Conservation (phyloP, 2,797 vertebrate genomes). For the Parauchenoglanis ngamensis region DNA sequence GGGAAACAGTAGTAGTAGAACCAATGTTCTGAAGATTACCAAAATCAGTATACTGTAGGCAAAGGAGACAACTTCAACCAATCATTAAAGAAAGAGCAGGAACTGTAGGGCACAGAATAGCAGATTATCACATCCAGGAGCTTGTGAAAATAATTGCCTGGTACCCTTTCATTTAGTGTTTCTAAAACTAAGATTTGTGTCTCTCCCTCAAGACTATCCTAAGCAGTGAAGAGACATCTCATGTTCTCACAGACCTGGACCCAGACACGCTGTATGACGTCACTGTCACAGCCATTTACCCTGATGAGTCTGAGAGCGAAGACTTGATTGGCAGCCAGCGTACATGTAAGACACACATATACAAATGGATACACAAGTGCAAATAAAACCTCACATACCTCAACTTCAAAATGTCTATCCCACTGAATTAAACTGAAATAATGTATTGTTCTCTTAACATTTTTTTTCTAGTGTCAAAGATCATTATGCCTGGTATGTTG, state of each 20-base stretch:
- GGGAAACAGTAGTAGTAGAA: background rate
- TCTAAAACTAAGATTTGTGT: background rate
- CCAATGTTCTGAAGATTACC: background rate
- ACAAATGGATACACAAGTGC: background rate
- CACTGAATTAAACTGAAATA: conserved; percentile 41
- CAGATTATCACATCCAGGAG: background rate
- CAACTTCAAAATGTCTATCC: conserved; percentile 24
- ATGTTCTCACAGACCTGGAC: conserved; percentile 83
- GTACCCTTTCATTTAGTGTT: background rate
- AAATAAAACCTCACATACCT: background rate
- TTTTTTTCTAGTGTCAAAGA: conserved; percentile 71
- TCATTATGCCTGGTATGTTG: conserved; percentile 66
- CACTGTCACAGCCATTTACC: conserved; percentile 92
- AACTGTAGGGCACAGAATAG: background rate
- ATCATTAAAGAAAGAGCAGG: background rate
- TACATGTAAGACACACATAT: conserved; percentile 79
- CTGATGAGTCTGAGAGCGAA: conserved; percentile 95
- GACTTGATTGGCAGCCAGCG: conserved; percentile 84
- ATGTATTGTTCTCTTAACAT: conserved; percentile 63
- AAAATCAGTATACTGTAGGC: background rate
- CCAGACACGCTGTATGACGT: conserved; percentile 85
- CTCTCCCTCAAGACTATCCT: conserved; percentile 79
- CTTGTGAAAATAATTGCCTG: background rate
- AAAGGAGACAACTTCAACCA: background rate
- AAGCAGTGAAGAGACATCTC: conserved; percentile 78